Base-by-base conservation (phyloP, 1,140 invertebrate species). In the Drosophila eugracilis region DNA sequence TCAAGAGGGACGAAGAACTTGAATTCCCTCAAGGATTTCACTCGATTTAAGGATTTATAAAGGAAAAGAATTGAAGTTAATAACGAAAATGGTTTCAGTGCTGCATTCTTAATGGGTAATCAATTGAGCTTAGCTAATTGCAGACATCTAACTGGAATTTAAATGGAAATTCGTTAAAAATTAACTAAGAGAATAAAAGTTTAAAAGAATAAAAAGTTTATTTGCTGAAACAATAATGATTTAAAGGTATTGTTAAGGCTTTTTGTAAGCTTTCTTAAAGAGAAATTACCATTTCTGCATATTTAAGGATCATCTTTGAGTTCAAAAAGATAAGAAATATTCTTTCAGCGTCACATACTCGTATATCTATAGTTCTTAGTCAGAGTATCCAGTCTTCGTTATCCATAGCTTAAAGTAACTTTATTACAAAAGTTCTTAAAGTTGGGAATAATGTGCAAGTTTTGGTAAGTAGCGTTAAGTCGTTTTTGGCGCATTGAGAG, bases 381-480 rank as follows among this genome's bases (percentile, higher is more conserved):
- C 2, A 63, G 57, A 36, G 60, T 17, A 63, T 63, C 22, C n/a
- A 15, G 7, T 0, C 9, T 28, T 62, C 60, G 22, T n/a, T 19
- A 12, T 9, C 0, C 7, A 7, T 3, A 10, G 9, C 5, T 2
- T 10, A 3, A 0, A 14, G 4, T 12, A 17, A 55, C 17, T 37
- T 34, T 24, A 7, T 0, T 12, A 4, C 5, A 34, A 47, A 44
- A 17, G 21, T 62, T 62, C 57, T 36, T 36, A 19, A 37, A 48
- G 12, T 48, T 28, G 15, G 10, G 3, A 57, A 41, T 30, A 44
- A 32, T 36, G 14, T 10, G 32, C 9, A 63, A 41, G 60, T 67
- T 67, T 67, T 21, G 47, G 34, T 45, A 42, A 42, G 28, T 32
- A 36, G 36, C 17, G 45, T 22, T 66, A 28, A 52, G 63, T 39